Conservation (phyloP, 2,797 vertebrate genomes). For the Perodicticus potto region DNA sequence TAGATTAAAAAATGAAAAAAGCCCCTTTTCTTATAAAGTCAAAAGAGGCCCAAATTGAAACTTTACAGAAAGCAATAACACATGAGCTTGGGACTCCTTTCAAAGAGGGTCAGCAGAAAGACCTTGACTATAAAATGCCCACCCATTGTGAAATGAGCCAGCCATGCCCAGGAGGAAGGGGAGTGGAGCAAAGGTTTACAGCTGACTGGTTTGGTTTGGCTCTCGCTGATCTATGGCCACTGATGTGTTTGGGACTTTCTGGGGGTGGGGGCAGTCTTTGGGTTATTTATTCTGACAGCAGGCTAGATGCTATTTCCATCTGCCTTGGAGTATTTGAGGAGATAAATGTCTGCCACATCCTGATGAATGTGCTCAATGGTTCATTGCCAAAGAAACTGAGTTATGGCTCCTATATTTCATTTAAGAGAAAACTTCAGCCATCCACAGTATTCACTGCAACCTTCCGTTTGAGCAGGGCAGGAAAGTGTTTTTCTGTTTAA, state of each 20-base stretch:
- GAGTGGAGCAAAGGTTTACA: neutral
- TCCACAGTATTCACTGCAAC: conserved; percentile 18
- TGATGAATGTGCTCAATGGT: conserved; percentile 78
- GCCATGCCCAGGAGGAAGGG: neutral
- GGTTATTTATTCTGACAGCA: conserved; percentile 83
- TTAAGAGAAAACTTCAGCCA: conserved; percentile 72
- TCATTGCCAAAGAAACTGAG: conserved; percentile 81
- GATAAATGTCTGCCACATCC: conserved; percentile 81
- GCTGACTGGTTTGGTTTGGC: conserved; percentile 46
- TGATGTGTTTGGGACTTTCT: conserved; percentile 66
- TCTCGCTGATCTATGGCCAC: conserved; percentile 56
- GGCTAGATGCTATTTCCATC: conserved; percentile 82
- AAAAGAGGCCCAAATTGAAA: neutral
- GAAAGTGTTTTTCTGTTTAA: conserved; percentile 66
- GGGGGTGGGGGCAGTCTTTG: conserved; percentile 48
- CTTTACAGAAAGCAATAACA: neutral
- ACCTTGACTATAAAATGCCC: neutral
- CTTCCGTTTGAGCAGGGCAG: conserved; percentile 54
- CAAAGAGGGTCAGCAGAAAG: neutral
- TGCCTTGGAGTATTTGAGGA: conserved; percentile 80
- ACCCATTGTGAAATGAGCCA: neutral
- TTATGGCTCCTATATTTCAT: conserved; percentile 80
- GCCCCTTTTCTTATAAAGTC: neutral
- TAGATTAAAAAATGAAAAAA: conserved; percentile 34
- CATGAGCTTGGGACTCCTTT: neutral